A percentile compares a stretch with the other conserved stretches of the same genome.
phyloP scores from a whole-genome alignment of 2,888 invertebrate genomes.

The Lasioglossum pauxillum region DNA sequence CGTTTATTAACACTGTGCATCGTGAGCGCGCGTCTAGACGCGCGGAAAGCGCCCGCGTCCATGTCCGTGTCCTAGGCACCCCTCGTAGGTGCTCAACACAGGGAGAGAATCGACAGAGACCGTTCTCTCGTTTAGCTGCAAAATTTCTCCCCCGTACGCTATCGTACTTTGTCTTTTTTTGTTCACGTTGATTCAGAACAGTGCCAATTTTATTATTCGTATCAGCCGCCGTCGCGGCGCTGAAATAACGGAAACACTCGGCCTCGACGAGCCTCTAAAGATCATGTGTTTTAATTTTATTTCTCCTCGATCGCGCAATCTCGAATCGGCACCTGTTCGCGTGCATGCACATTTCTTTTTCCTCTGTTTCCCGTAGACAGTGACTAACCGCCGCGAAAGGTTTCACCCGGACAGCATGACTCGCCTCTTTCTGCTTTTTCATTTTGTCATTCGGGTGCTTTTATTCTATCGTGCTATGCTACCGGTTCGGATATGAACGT shows the following conservation, averaged over 20 bases:
- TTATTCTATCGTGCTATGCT: constrained; percentile 33
- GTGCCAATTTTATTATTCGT: constrained; percentile 66
- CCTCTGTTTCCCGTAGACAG: constrained; percentile 19
- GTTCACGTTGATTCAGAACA: constrained; percentile 7
- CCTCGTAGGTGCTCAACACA: constrained; percentile 1
- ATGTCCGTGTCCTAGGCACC: background rate
- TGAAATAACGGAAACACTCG: constrained; percentile 37
- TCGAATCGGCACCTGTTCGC: constrained; percentile 27
- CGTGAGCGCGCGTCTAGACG: constrained; percentile 26
- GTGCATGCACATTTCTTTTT: background rate
- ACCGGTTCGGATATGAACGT: background rate
- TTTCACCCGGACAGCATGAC: constrained; percentile 34
- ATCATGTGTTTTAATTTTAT: constrained; percentile 55
- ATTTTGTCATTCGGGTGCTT: constrained; percentile 25
- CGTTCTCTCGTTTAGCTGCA: constrained; percentile 44
- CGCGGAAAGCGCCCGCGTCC: background rate
- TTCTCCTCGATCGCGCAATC: constrained; percentile 10
- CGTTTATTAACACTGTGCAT: constrained; percentile 81
- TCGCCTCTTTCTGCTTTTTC: constrained; percentile 18
- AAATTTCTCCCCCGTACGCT: constrained; percentile 41
- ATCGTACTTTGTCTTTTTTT: constrained; percentile 3
- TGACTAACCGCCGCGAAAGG: constrained; percentile 18
- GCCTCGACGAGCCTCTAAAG: constrained; percentile 32
- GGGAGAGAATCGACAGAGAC: constrained; percentile 1
- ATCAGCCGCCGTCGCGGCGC: constrained; percentile 10